These are phyloP conservation scores for Phataginus tricuspis DNA, from an alignment of 2,797 vertebrate species.

Conservation along the genomic window DNA sequence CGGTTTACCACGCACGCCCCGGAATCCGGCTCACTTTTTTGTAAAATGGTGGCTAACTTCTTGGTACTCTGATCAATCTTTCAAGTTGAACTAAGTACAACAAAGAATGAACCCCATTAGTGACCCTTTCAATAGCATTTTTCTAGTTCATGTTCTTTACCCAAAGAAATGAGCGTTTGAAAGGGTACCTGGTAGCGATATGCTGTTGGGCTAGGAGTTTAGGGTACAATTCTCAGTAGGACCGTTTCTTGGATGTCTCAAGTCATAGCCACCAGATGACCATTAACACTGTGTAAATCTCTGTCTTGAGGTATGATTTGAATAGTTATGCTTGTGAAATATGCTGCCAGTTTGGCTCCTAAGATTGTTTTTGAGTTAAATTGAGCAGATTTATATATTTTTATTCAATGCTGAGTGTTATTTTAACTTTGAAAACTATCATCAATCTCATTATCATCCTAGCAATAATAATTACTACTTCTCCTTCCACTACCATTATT, in stretches of 20 bases:
- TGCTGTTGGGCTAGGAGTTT: neutral
- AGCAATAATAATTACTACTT: neutral
- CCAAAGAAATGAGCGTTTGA: neutral
- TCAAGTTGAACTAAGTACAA: neutral
- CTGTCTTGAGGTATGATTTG: neutral
- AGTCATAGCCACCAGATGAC: neutral
- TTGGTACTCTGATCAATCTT: neutral
- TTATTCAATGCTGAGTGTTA: neutral
- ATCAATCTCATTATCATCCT: neutral
- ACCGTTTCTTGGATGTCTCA: neutral
- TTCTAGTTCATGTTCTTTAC: neutral
- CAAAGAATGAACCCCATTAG: neutral
- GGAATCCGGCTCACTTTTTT: neutral
- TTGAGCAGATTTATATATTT: neutral
- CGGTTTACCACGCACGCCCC: neutral
- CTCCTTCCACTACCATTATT: neutral
- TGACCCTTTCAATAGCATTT: neutral
- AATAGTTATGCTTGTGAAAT: slow-evolving; percentile 30
- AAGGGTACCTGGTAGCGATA: neutral
- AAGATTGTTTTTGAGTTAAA: neutral
- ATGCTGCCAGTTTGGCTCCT: neutral
- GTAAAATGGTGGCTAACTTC: neutral
- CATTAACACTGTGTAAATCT: slow-evolving; percentile 9
- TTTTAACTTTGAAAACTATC: neutral
- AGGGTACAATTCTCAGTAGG: neutral